Evolutionary conservation across 1,140 invertebrate genomes (phyloP).

Genomic region (Euschistus heros): DNA sequence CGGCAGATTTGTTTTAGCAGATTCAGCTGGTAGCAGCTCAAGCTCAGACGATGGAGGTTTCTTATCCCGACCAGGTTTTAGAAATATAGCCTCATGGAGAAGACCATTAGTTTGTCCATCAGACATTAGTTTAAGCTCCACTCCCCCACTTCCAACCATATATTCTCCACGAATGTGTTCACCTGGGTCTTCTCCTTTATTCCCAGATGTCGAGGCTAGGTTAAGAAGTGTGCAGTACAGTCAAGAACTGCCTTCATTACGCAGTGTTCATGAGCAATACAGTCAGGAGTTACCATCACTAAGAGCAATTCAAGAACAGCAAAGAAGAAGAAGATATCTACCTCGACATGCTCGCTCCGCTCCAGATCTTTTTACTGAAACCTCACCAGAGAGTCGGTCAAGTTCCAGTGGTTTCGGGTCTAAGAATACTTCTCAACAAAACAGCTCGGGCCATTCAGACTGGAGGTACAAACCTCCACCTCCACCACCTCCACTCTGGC

Average conservation of each 20-base stretch:
- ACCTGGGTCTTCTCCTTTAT: slow-evolving; percentile 43
- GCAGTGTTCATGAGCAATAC: slow-evolving; percentile 52
- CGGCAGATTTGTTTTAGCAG: slow-evolving; percentile 58
- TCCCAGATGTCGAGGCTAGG: slow-evolving; percentile 48
- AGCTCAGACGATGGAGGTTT: slow-evolving; percentile 78
- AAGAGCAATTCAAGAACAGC: slow-evolving; percentile 61
- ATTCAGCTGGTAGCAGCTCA: slow-evolving; percentile 53
- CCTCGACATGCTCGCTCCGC: slow-evolving; percentile 52
- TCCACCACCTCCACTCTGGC: slow-evolving; percentile 33
- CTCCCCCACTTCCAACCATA: slow-evolving; percentile 35
- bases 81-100: slow-evolving; percentile 50
- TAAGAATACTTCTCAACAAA: slow-evolving; percentile 78
- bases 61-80: slow-evolving; percentile 36
- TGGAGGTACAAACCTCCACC: slow-evolving; percentile 58
- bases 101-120: slow-evolving; percentile 52
- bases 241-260: slow-evolving; percentile 54
- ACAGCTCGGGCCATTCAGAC: slow-evolving; percentile 52
- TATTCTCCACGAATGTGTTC: slow-evolving; percentile 47
- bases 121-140: slow-evolving; percentile 53
- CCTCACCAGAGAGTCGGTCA: slow-evolving; percentile 74
- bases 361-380: slow-evolving; percentile 53
- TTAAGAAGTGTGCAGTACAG: slow-evolving; percentile 75
- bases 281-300: slow-evolving; percentile 62
- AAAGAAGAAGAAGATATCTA: slow-evolving; percentile 38
- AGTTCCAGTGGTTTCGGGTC: slow-evolving; percentile 82